A percentile compares a stretch with the other conserved stretches of the same genome.
These are phyloP conservation scores for Aricia agestis DNA, from an alignment of 1,140 invertebrate species.

Conservation along the genomic window DNA sequence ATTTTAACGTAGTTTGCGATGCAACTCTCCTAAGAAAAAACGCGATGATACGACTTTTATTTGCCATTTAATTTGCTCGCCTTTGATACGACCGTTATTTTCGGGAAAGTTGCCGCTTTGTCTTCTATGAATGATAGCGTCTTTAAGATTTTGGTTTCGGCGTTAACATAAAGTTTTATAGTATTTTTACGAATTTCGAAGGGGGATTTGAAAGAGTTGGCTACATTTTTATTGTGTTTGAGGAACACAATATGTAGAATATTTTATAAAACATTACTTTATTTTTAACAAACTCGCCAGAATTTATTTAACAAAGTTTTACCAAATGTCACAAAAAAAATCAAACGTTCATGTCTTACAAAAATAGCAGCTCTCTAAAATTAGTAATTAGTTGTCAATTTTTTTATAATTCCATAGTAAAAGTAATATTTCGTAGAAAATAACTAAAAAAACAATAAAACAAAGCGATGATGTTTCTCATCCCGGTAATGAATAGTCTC, in stretches of 20 bases:
- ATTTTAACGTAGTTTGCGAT: slow-evolving; percentile 69
- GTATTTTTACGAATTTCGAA: too few species aligned
- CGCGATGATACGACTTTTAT: slow-evolving; percentile 52
- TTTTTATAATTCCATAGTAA: too few species aligned
- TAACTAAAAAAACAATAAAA: neutral
- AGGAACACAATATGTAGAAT: too few species aligned
- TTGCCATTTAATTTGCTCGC: slow-evolving; percentile 53
- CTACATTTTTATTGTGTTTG: too few species aligned
- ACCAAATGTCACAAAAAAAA: too few species aligned
- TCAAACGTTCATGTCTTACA: too few species aligned
- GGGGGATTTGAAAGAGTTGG: too few species aligned
- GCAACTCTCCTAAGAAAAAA: slow-evolving; percentile 62
- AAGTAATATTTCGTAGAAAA: neutral
- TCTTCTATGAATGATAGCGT: slow-evolving; percentile 41
- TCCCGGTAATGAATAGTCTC: neutral
- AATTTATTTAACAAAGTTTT: too few species aligned
- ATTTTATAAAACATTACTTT: too few species aligned
- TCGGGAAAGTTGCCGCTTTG: slow-evolving; percentile 29
- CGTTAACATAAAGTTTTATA: neutral
- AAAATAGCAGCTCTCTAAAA: too few species aligned
- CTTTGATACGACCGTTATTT: slow-evolving; percentile 36
- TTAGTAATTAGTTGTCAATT: too few species aligned
- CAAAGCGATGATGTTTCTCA: neutral
- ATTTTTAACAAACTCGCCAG: too few species aligned
- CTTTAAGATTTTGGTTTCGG: slow-evolving; percentile 17